Evolutionary conservation across 2,113 vertebrate species (phyloP), one percentile per base, ranked within the genome.

Genomic region (Ovis canadensis): DNA sequence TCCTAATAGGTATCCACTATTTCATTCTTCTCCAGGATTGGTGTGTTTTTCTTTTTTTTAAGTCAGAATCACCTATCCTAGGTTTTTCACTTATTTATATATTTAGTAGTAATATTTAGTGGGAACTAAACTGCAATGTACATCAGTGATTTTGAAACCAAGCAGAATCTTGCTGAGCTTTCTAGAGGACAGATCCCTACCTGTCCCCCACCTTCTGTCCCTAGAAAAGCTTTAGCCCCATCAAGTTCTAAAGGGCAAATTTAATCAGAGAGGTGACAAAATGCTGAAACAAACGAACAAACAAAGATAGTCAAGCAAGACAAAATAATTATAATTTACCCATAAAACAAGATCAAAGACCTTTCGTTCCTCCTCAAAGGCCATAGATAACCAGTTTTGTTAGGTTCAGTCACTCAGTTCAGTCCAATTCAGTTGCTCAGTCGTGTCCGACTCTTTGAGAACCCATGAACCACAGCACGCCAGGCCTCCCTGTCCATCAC

Each of bases 1-100:
- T 91, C 54, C 50, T 57, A 57, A 57, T 21, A 67, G 40, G 21
- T 31, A 91, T 74, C 29, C 23, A 54, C 27, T 33, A 19, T 19
- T 55, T 21, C 1, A 2, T 52, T 88, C 45, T 80, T 90, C 40
- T 94, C 62, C 48, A 81, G 7, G 50, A 88, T 7, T 86, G 17
- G 33, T 54, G 15, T 62, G 33, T 15, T 59, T 91, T 96, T 71
- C 11, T 29, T 43, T 62, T 80, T 80, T 84, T 86, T 2, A 78
- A 91, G 83, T 15, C 88, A 19, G 92, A 93, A 87, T 3, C n/a
- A 96, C 21, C 25, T 71, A 94, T 57, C 13, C 23, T 8, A 82
- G 36, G 10, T 48, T 91, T 96, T 94, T 88, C 71, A 80, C 33
- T 40, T 80, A 77, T 89, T 85, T 16, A 85, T 57, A 85, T 90